These are phyloP conservation scores for Caenorhabditis uteleia DNA, from an alignment of 2,888 invertebrate species.

Conservation along the genomic window DNA sequence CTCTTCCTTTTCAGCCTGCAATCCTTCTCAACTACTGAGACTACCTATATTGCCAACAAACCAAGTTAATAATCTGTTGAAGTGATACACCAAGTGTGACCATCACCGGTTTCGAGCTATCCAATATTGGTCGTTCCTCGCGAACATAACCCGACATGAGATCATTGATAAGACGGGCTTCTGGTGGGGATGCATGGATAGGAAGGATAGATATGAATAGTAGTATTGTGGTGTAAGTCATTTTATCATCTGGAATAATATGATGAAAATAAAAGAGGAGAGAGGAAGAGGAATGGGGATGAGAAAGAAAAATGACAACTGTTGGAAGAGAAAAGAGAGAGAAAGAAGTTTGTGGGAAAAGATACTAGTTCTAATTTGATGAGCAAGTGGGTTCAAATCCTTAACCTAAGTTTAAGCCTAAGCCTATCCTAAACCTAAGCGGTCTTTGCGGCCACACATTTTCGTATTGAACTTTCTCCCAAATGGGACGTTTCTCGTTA, in stretches of 20 bases:
- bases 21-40: background rate
- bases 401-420: too few relatives aligned
- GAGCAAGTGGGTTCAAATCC: too few relatives aligned
- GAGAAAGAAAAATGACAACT: slow-evolving; percentile 5
- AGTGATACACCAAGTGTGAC: slow-evolving; percentile 60
- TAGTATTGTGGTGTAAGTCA: too few relatives aligned
- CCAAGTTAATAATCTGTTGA: slow-evolving; percentile 66
- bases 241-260: slow-evolving; percentile 12
- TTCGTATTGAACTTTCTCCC: too few relatives aligned
- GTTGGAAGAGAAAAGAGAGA: slow-evolving; percentile 5
- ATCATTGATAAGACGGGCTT: slow-evolving; percentile 59
- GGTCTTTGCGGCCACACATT: too few relatives aligned
- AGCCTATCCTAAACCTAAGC: too few relatives aligned
- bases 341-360: too few relatives aligned
- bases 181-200: slow-evolving; percentile 49
- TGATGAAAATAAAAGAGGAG: slow-evolving; percentile 5
- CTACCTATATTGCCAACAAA: slow-evolving; percentile 54
- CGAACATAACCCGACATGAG: slow-evolving; percentile 55
- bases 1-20: slow-evolving; percentile 64
- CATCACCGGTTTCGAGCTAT: slow-evolving; percentile 56
- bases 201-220: background rate
- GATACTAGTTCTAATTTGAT: too few relatives aligned
- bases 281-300: slow-evolving; percentile 9
- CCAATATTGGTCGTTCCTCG: slow-evolving; percentile 63
- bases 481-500: too few relatives aligned